Evolutionary conservation across 1,140 invertebrate species (phyloP), one percentile per base, ranked within the genome.

Genomic region (Zaprionus capensis): DNA sequence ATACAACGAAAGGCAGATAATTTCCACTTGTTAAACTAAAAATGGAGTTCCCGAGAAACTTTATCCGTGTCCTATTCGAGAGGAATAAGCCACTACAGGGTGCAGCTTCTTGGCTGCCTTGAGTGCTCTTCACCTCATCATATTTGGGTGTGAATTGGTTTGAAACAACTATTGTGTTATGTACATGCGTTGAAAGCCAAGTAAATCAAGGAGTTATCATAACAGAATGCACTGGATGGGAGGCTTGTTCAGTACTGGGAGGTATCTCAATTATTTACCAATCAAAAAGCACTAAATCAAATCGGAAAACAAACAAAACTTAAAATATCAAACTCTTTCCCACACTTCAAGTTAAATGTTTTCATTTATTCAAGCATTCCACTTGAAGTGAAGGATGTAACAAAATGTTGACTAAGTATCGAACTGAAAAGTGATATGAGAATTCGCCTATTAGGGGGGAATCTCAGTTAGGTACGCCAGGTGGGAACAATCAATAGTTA

Each of bases 111-210:
- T 2, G 31, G 24, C 38, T 34, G 24, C 49, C 55, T n/a, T 15
- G 17, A 17, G 26, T 15, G 46, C 15, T 26, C 36, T 55, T 28
- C 46, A 15, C 20, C 20, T 46, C 41, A 7, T 7, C n/a, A 17
- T 7, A 64, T 71, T 71, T 24, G 49, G 65, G 62, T 73, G 79
- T 80, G 75, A 71, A 71, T 84, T 77, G 72, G 62, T 74, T 76
- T 74, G 49, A 72, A 82, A 83, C 65, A 72, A 72, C 77, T 83
- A 83, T 58, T 76, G 53, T 57, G 15, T 26, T 66, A 56, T 73
- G 41, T 74, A 34, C 81, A 83, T 83, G 81, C 81, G 61, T 72
- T 84, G 24, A 57, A 81, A 72, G 44, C 46, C 34, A 79, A 67
- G 59, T 59, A 51, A 77, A 59, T 72, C 55, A 46, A 26, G 53